Base-by-base conservation (phyloP, 1,140 invertebrate genomes). In the Choristoneura fumiferana region DNA sequence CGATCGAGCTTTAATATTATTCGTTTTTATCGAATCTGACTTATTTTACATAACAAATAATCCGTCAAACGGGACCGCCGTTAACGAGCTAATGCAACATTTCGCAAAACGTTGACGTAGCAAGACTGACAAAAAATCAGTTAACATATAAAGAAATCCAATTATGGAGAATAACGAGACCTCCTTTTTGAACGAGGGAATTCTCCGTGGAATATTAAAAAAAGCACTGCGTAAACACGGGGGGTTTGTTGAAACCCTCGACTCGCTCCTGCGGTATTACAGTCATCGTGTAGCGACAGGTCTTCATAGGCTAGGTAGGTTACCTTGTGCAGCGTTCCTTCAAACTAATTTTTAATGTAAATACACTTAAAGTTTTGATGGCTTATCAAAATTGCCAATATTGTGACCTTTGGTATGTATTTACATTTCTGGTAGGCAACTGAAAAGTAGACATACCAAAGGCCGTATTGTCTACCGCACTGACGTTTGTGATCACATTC, bases 71-170 rank as follows among this genome's bases (percentile, higher is more conserved):
- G 43, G 18, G 10, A 14, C 18, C 12, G 43, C 43, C 12, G 9
- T 10, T 54, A 54, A 54, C 53, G 36, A 37, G 29, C 9, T 35
- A 33, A 36, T 35, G 40, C 14, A 13, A 34, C 34, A 36, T 37
- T 15, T 54, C 36, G 33, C n/a, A 29, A 40, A 62, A 57, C 12
- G 10, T 39, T 52, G 43, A 37, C 10, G 54, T 52, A 6, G 49
- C 33, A 57, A 38, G 52, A 58, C 60, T 63, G 59, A 64, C 65
- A 56, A 69, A 72, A 29, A 77, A 72, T 63, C 67, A 65, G 66
- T 74, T 70, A 67, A 64, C 65, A 60, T 65, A 62, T 63, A 73
- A 77, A 68, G 60, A 70, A 70, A 75, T 77, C 62, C 69, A 75
- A 75, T 77, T 78, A 71, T 63, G 70, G 59, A 54, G 37, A 69